Evolutionary conservation across 2,113 vertebrate species (phyloP).

Genomic region (Stigmatopora argus): DNA sequence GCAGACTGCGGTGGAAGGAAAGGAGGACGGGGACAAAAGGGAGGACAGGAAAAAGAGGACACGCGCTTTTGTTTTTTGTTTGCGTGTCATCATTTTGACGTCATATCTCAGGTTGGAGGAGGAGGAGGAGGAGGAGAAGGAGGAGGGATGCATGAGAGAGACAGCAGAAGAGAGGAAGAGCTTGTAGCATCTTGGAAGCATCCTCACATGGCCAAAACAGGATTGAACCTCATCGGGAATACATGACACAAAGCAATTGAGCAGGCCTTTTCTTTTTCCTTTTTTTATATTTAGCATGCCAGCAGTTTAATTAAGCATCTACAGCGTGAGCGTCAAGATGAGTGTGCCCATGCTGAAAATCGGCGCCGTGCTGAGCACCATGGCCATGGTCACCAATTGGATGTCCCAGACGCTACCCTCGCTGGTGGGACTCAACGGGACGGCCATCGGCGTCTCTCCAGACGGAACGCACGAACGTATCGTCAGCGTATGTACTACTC

Average conservation of each 20-base stretch:
- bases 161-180: slow-evolving; percentile 25
- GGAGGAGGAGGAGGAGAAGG: slow-evolving; percentile 9
- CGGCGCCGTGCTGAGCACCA: slow-evolving; percentile 87
- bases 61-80: background rate
- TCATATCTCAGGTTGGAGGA: background rate
- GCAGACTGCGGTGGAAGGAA: background rate
- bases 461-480: slow-evolving; percentile 68
- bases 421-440: slow-evolving; percentile 84
- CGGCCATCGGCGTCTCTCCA: slow-evolving; percentile 42
- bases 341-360: slow-evolving; percentile 87
- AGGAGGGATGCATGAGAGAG: slow-evolving; percentile 29
- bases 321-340: slow-evolving; percentile 62
- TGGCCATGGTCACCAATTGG: slow-evolving; percentile 96
- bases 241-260: background rate
- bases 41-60: background rate
- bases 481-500: slow-evolving; percentile 65
- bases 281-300: background rate
- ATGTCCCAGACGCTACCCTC: slow-evolving; percentile 93
- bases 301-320: slow-evolving; percentile 26
- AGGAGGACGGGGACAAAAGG: background rate
- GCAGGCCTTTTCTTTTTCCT: background rate
- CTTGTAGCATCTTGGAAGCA: slow-evolving; percentile 38
- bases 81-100: background rate
- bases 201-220: slow-evolving; percentile 20
- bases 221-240: background rate